Evolutionary conservation across 2,888 invertebrate genomes (phyloP).

Genomic region (Ommatoiulus sabulosus): DNA sequence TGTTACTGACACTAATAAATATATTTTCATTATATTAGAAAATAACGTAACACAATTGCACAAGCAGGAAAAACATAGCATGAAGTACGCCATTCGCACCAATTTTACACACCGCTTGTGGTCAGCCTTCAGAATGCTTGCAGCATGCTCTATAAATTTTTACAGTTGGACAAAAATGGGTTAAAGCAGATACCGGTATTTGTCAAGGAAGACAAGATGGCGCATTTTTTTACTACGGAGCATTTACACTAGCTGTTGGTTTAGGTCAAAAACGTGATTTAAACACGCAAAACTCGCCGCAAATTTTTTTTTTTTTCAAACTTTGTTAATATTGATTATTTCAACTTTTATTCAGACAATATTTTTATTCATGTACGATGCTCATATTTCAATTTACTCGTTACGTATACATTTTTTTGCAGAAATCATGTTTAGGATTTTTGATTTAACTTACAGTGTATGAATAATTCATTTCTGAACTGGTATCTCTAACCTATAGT

Average conservation of each 20-base stretch:
- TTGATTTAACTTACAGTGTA: too few relatives aligned
- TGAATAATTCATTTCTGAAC: too few relatives aligned
- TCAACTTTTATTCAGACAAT: too few relatives aligned
- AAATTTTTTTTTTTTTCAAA: too few relatives aligned
- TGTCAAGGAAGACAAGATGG: constrained; percentile 41
- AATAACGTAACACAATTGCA: not conserved
- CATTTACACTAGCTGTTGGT: not conserved
- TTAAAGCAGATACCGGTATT: constrained; percentile 25
- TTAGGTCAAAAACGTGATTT: not conserved
- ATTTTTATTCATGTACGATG: too few relatives aligned
- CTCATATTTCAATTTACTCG: too few relatives aligned
- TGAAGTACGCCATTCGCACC: not conserved
- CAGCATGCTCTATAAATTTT: constrained; percentile 42
- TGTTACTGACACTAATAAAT: not conserved
- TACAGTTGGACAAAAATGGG: constrained; percentile 27
- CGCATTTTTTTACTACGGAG: not conserved
- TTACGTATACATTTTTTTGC: too few relatives aligned
- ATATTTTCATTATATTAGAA: not conserved
- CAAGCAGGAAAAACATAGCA: not conserved
- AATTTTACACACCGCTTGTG: constrained; percentile 26
- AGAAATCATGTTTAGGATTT: too few relatives aligned
- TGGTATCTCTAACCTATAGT: too few relatives aligned
- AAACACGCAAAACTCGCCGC: too few relatives aligned
- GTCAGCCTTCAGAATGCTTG: constrained; percentile 10
- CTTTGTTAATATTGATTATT: too few relatives aligned